phyloP scores from a whole-genome alignment of 1,140 invertebrate species.

The Eriocheir sinensis region DNA sequence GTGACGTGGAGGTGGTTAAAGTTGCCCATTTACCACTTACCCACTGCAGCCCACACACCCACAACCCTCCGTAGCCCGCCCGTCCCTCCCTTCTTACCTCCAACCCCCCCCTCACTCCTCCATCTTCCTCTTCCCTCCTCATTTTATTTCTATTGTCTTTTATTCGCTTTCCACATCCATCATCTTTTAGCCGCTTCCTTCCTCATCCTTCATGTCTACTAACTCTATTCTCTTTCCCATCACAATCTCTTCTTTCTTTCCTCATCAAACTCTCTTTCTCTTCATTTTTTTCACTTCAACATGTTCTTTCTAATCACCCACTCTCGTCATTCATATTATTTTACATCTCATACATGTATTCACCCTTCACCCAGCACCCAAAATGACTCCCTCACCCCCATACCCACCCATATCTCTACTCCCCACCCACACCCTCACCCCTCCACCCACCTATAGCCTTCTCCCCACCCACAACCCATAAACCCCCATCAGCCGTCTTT shows the following conservation, averaged over 20 bases:
- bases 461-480: neutral
- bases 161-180: neutral
- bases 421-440: neutral
- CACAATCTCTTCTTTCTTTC: neutral
- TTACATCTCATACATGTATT: neutral
- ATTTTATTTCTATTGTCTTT: neutral
- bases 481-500: no score
- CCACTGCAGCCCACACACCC: neutral
- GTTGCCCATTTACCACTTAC: neutral
- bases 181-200: neutral
- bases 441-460: no score
- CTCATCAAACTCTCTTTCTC: neutral
- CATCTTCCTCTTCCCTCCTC: neutral
- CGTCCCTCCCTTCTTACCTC: neutral
- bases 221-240: no score
- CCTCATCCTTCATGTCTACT: no score
- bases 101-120: neutral
- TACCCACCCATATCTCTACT: neutral
- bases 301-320: neutral
- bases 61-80: neutral
- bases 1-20: neutral
- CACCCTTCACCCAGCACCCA: neutral
- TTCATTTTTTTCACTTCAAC: neutral
- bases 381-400: neutral
- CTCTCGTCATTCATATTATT: neutral